These are phyloP conservation scores for Himantopus leucocephalus DNA, from an alignment of 2,113 vertebrate species.

Conservation along the genomic window DNA sequence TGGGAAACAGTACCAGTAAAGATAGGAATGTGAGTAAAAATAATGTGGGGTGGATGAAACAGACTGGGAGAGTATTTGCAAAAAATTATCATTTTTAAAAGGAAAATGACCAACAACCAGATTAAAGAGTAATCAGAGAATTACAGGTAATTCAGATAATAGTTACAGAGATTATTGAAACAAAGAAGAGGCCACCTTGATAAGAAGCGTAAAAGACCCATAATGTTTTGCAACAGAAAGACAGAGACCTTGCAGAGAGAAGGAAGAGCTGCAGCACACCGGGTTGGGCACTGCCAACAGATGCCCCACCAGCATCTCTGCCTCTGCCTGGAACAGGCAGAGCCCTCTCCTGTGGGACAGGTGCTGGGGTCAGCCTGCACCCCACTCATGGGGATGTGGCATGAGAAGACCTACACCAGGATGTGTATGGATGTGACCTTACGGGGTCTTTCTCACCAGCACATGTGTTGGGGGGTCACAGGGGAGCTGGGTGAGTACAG, in stretches of 20 bases:
- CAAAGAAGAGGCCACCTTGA: background rate
- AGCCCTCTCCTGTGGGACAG: fast-evolving
- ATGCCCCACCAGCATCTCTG: fast-evolving
- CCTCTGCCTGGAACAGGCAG: background rate
- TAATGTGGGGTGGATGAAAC: background rate
- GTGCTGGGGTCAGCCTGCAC: background rate
- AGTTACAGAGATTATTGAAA: background rate
- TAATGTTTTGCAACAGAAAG: background rate
- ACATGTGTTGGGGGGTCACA: background rate
- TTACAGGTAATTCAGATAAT: background rate
- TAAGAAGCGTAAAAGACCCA: background rate
- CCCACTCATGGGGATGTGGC: fast-evolving
- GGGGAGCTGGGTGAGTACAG: background rate
- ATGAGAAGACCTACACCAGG: fast-evolving
- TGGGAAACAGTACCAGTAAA: background rate
- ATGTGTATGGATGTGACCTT: background rate
- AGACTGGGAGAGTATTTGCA: background rate
- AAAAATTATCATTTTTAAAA: background rate
- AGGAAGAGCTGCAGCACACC: background rate
- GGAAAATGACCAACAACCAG: background rate
- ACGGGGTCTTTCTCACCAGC: background rate
- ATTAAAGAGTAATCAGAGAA: background rate
- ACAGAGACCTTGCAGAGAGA: background rate
- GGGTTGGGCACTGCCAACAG: background rate
- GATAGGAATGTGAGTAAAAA: background rate